phyloP scores from a whole-genome alignment of 2,797 vertebrate species.

The Benthosema pterotum region DNA sequence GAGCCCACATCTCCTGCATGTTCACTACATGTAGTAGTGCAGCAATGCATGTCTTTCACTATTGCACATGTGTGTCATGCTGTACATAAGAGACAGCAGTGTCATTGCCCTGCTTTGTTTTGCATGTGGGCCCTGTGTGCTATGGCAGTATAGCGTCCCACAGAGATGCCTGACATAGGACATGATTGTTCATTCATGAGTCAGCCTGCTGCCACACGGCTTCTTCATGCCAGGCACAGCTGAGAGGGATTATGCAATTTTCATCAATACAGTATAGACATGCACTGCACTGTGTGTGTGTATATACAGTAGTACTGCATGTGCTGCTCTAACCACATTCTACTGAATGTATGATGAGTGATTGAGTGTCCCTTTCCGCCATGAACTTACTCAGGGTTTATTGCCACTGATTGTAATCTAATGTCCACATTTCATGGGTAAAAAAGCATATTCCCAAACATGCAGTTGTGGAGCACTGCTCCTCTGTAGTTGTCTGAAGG shows the following conservation, averaged over 20 bases:
- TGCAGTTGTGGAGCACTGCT: neutral
- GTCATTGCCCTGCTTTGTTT: conserved; percentile 6
- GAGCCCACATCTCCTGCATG: neutral
- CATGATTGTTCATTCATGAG: conserved; percentile 63
- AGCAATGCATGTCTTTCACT: conserved; percentile 1
- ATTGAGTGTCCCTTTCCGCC: no score
- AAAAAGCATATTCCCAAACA: neutral
- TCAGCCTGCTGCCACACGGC: conserved; percentile 36
- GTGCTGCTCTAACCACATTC: conserved; percentile 23
- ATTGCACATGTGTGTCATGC: conserved; percentile 5
- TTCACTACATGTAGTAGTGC: conserved; percentile 15
- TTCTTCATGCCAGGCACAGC: conserved; percentile 56
- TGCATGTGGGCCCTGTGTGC: conserved; percentile 32
- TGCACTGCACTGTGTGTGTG: no score
- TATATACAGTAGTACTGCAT: conserved; percentile 35
- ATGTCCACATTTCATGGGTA: no score
- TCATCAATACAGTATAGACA: conserved; percentile 24
- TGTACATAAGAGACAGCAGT: neutral
- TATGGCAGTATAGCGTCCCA: conserved; percentile 15
- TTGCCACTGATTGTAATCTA: no score
- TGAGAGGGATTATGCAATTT: conserved; percentile 22
- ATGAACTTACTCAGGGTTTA: no score
- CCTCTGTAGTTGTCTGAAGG: conserved; percentile 7
- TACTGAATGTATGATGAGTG: neutral
- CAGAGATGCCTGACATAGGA: conserved; percentile 43